Base-by-base conservation (phyloP, 2,113 vertebrate genomes). In the Ictalurus furcatus region DNA sequence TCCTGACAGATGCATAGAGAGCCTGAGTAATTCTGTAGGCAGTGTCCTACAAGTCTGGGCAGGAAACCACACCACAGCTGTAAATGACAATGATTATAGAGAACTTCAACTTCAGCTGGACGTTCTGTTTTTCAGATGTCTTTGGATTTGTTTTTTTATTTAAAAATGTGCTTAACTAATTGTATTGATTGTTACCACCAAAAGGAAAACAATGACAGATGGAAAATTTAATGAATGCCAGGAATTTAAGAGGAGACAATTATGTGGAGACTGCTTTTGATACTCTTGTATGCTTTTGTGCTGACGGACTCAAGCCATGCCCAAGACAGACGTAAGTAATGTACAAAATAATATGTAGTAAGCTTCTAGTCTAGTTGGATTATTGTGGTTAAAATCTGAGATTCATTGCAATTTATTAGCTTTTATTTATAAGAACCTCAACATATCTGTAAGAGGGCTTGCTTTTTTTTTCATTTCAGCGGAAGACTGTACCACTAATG, bases 261-360 rank as follows among this genome's bases (percentile, higher is more conserved):
- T 19, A 90, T 91, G 91, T 76, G 81, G 67, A 85, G 44, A 89
- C 6, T 76, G 37, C 83, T 88, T 89, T 63, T 85, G 81, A 59
- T 74, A 48, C 80, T 89, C 11, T 25, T 87, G 5, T 78, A 93
- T 91, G 92, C 89, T 89, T 85, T 94, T 21, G 59, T 94, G 91
- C 90, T 92, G n/a, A 56, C 86, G 19, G 91, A 89, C 54, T 91
- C 92, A 28, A 44, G 56, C 37, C 85, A 21, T 63, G 71, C 91
- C 89, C 94, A 95, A 89, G 84, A 90, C 34, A 86, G 89, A 1
- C 90, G 95, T 95, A 91, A 91, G 94, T 93, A 48, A 11, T 73
- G 30, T 65, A 37, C 14, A 61, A 61, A 11, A 82, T 65, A 67
- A 67, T 56, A 54, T 17, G 28, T n/a, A n/a, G 40, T 48, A 48